These are phyloP conservation scores for Epinephelus coioides DNA, from an alignment of 2,797 vertebrate species.

Conservation along the genomic window DNA sequence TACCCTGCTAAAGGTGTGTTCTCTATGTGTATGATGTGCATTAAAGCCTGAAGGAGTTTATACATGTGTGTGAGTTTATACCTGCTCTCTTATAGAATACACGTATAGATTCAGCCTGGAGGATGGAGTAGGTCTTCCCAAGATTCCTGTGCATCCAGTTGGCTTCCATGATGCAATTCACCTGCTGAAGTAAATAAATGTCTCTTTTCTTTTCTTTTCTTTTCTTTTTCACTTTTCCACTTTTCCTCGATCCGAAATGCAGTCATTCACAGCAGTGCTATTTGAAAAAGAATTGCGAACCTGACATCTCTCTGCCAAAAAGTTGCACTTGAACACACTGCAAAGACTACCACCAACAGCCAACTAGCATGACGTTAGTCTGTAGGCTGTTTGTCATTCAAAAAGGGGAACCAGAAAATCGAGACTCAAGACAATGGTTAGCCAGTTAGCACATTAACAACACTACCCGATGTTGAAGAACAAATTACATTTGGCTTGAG, in stretches of 20 bases:
- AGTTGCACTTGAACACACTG: too few relatives aligned
- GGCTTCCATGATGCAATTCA: slow-evolving; percentile 91
- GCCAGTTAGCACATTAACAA: too few relatives aligned
- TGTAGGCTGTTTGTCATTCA: too few relatives aligned
- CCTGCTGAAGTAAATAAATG: slow-evolving; percentile 86
- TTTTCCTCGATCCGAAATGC: not conserved
- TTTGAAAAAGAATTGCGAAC: not conserved
- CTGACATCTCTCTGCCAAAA: not conserved
- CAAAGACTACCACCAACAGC: too few relatives aligned
- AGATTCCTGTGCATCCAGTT: slow-evolving; percentile 96
- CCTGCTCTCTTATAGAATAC: slow-evolving; percentile 86
- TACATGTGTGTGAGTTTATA: slow-evolving; percentile 2
- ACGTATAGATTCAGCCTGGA: slow-evolving; percentile 84
- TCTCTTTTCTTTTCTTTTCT: not conserved
- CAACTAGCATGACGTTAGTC: too few relatives aligned
- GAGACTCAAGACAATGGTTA: too few relatives aligned
- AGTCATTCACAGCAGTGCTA: not conserved
- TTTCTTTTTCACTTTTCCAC: not conserved
- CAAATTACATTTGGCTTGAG: too few relatives aligned
- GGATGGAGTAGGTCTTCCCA: slow-evolving; percentile 90
- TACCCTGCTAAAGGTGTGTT: slow-evolving; percentile 95
- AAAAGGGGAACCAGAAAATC: too few relatives aligned
- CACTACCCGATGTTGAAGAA: too few relatives aligned
- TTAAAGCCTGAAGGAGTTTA: not conserved
- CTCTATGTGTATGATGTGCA: not conserved